phyloP scores from a whole-genome alignment of 2,113 vertebrate species.

The Anser brachyrhynchus region DNA sequence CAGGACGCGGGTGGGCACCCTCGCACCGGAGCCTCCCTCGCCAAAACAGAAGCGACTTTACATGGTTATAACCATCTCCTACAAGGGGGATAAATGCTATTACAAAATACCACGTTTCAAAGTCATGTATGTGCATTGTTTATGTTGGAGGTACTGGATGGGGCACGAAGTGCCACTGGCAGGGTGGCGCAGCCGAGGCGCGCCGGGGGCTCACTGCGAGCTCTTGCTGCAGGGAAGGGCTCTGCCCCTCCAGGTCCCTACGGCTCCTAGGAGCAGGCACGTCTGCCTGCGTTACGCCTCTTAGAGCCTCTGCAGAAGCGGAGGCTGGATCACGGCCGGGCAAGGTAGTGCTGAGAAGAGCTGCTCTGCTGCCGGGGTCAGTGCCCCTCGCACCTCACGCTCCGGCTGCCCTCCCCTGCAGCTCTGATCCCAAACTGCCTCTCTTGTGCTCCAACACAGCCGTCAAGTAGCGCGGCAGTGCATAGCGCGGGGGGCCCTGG shows the following conservation, averaged over 20 bases:
- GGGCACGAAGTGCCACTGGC: accelerated
- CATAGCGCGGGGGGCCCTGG: neutral
- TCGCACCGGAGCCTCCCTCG: too few species aligned
- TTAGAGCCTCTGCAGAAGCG: neutral
- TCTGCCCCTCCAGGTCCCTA: neutral
- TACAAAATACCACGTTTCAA: too few species aligned
- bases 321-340: neutral
- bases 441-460: neutral
- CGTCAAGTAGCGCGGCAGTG: neutral
- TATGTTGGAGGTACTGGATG: accelerated
- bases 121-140: accelerated
- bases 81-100: accelerated
- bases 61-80: accelerated
- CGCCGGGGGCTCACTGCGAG: too few species aligned
- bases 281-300: neutral
- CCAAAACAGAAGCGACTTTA: neutral
- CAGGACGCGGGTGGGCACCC: too few species aligned
- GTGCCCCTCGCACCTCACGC: too few species aligned
- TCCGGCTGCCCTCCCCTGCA: neutral
- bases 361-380: neutral
- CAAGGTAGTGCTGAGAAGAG: neutral
- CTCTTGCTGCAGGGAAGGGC: neutral
- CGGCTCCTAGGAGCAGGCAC: neutral
- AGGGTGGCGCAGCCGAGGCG: too few species aligned
- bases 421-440: neutral